Base-by-base conservation (phyloP, 2,888 invertebrate species). In the Mesodorylaimus sp. region DNA sequence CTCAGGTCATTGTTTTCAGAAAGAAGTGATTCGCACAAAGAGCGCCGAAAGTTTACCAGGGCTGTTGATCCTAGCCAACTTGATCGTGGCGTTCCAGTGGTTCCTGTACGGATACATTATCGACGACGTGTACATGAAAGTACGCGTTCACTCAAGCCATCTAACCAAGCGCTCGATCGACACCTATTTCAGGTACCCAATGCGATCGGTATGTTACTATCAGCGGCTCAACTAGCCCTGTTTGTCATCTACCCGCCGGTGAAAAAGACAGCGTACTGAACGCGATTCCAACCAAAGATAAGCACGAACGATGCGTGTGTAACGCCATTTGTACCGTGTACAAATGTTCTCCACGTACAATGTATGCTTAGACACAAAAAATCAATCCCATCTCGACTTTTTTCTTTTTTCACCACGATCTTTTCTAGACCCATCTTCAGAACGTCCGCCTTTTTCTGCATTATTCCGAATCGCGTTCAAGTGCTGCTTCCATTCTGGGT, bases 31-130 rank as follows among this genome's bases (percentile, higher is more conserved):
- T 29, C 73, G 72, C 61, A 80, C 80, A 19, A 78, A 82, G 70
- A 84, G 81, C 66, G 83, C 88, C 0, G 83, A 81, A 53, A 78
- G 79, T 36, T 73, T 93, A 68, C 88, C 89, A 3, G 83, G 89
- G 66, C 83, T 86, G 7, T 74, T 91, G 52, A 86, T 87, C 60
- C 69, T 83, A 32, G 79, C 82, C 57, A 86, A 83, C 55, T 76
- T 83, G 28, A 61, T 84, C 3, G 84, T 88, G 16, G 76, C 80
- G 25, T 73, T 76, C 55, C 75, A 79, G 63, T 87, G 86, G 87
- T 71, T 81, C 47, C 61, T 81, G 0, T 87, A 87, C 66, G 86
- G 85, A 16, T 72, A 80, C 56, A 77, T 83, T 41, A 73, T 85
- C 50, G 70, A 76, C 55, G 83, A 86, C 66, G 65, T 71, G 51